Conservation (phyloP, 2,888 invertebrate species). For the Oxytorus armatus region DNA sequence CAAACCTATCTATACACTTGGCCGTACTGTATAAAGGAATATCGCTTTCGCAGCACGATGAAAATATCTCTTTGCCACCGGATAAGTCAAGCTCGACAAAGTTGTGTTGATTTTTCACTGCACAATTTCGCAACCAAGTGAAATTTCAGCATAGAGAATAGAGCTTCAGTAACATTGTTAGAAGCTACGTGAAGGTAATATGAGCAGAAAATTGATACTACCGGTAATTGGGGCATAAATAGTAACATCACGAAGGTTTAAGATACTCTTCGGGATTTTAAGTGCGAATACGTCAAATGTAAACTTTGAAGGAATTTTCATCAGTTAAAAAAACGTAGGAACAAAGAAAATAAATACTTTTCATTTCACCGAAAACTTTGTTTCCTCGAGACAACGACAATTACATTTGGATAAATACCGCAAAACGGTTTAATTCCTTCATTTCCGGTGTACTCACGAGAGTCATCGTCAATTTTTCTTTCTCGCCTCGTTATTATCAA, state of each 20-base stretch:
- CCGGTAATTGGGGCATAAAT: background rate
- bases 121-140: background rate
- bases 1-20: slow-evolving; percentile 16
- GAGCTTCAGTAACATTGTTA: too few relatives aligned
- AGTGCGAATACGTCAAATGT: too few relatives aligned
- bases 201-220: background rate
- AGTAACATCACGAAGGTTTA: background rate
- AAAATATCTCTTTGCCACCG: slow-evolving; percentile 7
- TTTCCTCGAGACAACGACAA: too few relatives aligned
- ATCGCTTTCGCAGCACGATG: slow-evolving; percentile 2
- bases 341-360: too few relatives aligned
- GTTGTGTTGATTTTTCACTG: background rate
- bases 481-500: background rate
- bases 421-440: too few relatives aligned
- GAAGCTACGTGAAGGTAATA: background rate
- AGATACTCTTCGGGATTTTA: too few relatives aligned
- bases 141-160: too few relatives aligned
- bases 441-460: background rate
- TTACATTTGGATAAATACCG: too few relatives aligned
- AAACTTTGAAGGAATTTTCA: too few relatives aligned
- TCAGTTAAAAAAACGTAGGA: too few relatives aligned
- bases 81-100: background rate
- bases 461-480: slow-evolving; percentile 2
- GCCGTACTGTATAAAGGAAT: slow-evolving; percentile 14
- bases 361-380: too few relatives aligned